These are phyloP conservation scores for Condylostylus longicornis DNA, from an alignment of 1,140 invertebrate species.

Conservation along the genomic window DNA sequence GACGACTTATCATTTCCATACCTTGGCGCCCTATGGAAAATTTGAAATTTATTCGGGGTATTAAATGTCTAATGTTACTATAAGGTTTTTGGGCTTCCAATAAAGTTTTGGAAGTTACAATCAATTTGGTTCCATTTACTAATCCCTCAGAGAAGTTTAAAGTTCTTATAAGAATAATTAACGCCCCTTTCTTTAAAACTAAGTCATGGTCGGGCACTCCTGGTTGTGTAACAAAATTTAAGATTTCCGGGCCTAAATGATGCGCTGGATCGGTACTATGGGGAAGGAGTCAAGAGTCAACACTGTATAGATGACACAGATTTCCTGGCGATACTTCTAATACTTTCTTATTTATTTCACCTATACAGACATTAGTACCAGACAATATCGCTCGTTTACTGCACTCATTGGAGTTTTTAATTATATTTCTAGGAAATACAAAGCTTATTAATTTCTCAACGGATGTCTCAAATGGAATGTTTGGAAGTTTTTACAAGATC, in stretches of 20 bases:
- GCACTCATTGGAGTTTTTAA: conserved; percentile 25
- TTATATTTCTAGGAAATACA: conserved; percentile 29
- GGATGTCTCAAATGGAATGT: conserved; percentile 9
- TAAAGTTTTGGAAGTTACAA: conserved; percentile 29
- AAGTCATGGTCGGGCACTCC: conserved; percentile 29
- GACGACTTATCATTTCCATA: too few relatives aligned
- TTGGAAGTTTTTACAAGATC: conserved; percentile 28
- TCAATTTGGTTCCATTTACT: conserved; percentile 34
- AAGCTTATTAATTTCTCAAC: conserved; percentile 24
- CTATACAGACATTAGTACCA: conserved; percentile 23
- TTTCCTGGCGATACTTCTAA: conserved; percentile 18
- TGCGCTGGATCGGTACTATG: too few relatives aligned
- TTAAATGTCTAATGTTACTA: conserved; percentile 33
- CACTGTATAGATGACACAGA: conserved; percentile 23
- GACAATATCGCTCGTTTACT: conserved; percentile 23
- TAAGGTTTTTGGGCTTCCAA: conserved; percentile 32
- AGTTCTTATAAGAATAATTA: conserved; percentile 33
- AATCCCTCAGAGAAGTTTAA: conserved; percentile 30
- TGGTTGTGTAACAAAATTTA: conserved; percentile 29
- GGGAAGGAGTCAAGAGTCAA: too few relatives aligned
- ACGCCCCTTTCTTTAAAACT: conserved; percentile 29
- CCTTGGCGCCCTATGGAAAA: too few relatives aligned
- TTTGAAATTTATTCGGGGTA: conserved; percentile 33
- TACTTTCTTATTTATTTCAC: conserved; percentile 23
- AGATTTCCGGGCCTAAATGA: conserved; percentile 28